phyloP scores from a whole-genome alignment of 2,888 invertebrate species.

The Chalcosyrphus nemorum region DNA sequence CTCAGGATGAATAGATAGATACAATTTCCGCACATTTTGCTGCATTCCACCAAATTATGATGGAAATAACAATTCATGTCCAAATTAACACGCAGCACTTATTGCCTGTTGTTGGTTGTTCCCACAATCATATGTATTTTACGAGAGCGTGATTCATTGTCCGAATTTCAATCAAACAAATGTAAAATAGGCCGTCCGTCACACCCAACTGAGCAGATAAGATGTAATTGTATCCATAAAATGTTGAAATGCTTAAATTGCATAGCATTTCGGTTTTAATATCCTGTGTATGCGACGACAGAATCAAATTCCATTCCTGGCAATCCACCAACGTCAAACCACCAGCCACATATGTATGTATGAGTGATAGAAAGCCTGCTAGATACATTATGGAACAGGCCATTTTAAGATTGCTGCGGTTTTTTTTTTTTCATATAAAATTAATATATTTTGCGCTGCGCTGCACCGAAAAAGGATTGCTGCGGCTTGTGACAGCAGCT shows the following conservation, averaged over 20 bases:
- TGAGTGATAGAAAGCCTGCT: conserved; percentile 18
- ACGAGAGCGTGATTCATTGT: conserved; percentile 32
- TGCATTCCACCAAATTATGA: conserved; percentile 40
- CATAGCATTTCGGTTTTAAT: conserved; percentile 44
- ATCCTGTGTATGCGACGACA: conserved; percentile 13
- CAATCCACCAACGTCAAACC: neutral
- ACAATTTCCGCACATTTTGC: conserved; percentile 48
- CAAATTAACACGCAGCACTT: conserved; percentile 53
- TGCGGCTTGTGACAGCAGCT: conserved; percentile 37
- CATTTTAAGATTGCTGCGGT: conserved; percentile 39
- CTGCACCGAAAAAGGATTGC: conserved; percentile 8
- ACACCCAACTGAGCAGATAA: conserved; percentile 22
- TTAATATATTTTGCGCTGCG: conserved; percentile 35
- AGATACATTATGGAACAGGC: conserved; percentile 35
- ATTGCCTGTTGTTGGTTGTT: neutral
- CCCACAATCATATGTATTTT: neutral
- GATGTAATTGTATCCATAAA: conserved; percentile 28
- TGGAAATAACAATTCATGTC: conserved; percentile 44
- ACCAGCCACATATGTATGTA: neutral
- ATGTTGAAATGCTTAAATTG: conserved; percentile 39
- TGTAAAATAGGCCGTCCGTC: conserved; percentile 17
- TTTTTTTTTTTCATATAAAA: conserved; percentile 35
- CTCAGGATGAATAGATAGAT: conserved; percentile 33
- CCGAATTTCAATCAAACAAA: conserved; percentile 57
- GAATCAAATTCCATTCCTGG: neutral